These are phyloP conservation scores for Drosophila aff. DNA, from an alignment of 1,140 invertebrate species.

Conservation along the genomic window DNA sequence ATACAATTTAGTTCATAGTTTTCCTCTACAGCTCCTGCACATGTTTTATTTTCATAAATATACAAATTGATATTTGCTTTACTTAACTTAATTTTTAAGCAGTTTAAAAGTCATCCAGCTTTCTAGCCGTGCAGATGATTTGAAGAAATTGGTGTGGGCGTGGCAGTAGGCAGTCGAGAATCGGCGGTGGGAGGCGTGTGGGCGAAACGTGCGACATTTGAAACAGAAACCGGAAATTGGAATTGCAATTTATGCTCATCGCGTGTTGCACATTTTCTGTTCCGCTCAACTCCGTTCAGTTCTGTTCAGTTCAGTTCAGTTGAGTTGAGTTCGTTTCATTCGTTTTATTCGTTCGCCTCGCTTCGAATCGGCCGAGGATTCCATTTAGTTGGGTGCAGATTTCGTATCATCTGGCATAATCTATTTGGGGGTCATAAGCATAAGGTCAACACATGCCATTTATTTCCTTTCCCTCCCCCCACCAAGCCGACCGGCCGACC, in stretches of 20 bases:
- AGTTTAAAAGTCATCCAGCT: neutral
- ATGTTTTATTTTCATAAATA: neutral
- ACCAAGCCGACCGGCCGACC: slow-evolving; percentile 1
- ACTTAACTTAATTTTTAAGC: neutral
- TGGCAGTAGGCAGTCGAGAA: slow-evolving; percentile 1
- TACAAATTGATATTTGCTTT: neutral
- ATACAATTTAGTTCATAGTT: too few relatives aligned
- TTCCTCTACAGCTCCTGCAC: too few relatives aligned
- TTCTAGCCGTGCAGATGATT: slow-evolving; percentile 19
- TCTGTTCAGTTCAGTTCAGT: slow-evolving; percentile 29
- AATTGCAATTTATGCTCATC: slow-evolving; percentile 78
- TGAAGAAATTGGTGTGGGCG: slow-evolving; percentile 38
- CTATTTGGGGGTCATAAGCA: slow-evolving; percentile 74
- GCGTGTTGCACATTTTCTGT: slow-evolving; percentile 71
- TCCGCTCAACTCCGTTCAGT: slow-evolving; percentile 51
- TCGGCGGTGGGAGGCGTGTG: slow-evolving; percentile 1
- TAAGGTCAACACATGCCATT: slow-evolving; percentile 75
- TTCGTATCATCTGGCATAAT: slow-evolving; percentile 67
- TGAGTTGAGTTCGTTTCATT: slow-evolving; percentile 25
- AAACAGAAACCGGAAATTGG: slow-evolving; percentile 79
- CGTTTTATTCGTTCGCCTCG: slow-evolving; percentile 14
- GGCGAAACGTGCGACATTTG: slow-evolving; percentile 63
- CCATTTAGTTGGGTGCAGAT: slow-evolving; percentile 34
- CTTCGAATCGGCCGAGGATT: slow-evolving; percentile 13
- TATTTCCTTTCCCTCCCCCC: slow-evolving; percentile 29